Base-by-base conservation (phyloP, 2,888 invertebrate species). In the Pyralis farinalis region DNA sequence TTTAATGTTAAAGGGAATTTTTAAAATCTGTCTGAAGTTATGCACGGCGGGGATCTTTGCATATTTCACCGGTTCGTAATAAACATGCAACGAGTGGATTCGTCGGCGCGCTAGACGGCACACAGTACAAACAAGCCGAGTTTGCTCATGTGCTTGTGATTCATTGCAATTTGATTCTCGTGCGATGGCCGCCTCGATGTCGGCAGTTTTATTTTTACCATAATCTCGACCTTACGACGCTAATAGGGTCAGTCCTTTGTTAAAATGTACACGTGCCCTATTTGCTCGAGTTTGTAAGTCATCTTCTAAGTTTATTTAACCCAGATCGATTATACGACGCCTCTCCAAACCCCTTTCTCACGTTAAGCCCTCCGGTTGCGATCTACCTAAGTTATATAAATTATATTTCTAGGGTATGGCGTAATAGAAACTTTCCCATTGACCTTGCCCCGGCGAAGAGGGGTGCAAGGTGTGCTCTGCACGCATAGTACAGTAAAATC, bases 371-470 rank as follows among this genome's bases (percentile, higher is more conserved):
- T 50, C 44, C 39, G 46, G 37, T 38, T 34, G 37, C 36, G 43
- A 52, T 49, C 53, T 54, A 49, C 51, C 43, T 46, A 58, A 55
- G 49, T 54, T 54, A 49, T 56, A 64, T 70, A 63, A 70, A 69
- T 71, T 59, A 58, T 63, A 59, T 62, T 55, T 52, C 52, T 53
- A 58, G 59, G 58, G 56, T 50, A 49, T 52, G 50, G 52, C 53
- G 50, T 51, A 53, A n/a, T n/a, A n/a, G n/a, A n/a, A 49, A 47
- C 48, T 46, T 69, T 62, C 44, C n/a, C 54, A 60, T 63, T 67
- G 75, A 70, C 74, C 76, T 77, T 72, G 68, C 58, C 64, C 70
- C 65, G 53, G 60, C 59, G 62, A 56, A 58, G 56, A 64, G 60
- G 66, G 71, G 63, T 55, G 65, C 62, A 68, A 71, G 69, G 70